A percentile compares a stretch with the other conserved stretches of the same genome.
Conservation (phyloP, 2,113 vertebrate species). For the Furnarius figulus region DNA sequence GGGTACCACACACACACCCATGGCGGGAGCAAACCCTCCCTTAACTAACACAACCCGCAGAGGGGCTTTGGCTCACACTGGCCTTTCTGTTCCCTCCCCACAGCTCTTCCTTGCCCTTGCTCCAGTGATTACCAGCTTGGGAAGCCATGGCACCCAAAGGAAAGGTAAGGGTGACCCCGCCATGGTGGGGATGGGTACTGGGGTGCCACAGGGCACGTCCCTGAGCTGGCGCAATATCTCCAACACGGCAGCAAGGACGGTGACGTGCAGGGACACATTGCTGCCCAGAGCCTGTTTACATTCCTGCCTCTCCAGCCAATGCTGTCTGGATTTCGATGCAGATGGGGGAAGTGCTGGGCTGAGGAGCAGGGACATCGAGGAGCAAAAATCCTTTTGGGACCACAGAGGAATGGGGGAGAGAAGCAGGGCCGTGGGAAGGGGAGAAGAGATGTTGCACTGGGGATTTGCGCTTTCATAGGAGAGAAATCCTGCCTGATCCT, state of each 20-base stretch:
- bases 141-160: constrained; percentile 63
- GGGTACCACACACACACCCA: rapidly evolving
- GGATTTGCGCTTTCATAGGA: neutral
- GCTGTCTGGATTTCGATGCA: neutral
- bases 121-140: neutral
- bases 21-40: neutral
- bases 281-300: neutral
- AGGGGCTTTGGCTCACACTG: neutral
- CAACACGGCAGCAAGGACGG: neutral
- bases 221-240: neutral
- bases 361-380: neutral
- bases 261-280: rapidly evolving
- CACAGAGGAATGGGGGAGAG: neutral
- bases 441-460: neutral
- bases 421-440: neutral
- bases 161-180: constrained; percentile 50
- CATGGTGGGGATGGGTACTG: rapidly evolving
- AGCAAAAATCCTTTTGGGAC: neutral
- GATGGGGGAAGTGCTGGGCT: neutral
- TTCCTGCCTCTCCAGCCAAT: neutral
- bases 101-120: neutral
- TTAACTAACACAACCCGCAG: rapidly evolving
- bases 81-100: neutral
- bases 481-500: neutral
- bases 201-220: rapidly evolving